A percentile compares a stretch with the other conserved stretches of the same genome.
Conservation (phyloP, 1,140 invertebrate genomes). For the Neelides sp. region DNA sequence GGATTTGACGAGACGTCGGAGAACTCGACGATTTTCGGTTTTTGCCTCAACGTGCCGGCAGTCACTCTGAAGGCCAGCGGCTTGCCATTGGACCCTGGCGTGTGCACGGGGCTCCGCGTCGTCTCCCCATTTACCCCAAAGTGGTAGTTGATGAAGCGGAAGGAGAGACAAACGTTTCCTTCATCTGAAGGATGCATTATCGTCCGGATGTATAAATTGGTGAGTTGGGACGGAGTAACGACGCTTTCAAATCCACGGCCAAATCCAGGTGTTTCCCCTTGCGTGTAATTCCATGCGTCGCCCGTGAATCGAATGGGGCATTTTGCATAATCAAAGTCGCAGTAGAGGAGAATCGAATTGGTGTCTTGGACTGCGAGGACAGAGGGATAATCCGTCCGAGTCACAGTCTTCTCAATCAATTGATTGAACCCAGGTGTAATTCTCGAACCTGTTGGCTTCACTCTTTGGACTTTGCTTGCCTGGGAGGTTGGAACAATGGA, state of each 20-base stretch:
- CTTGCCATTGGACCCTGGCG: constrained; percentile 4
- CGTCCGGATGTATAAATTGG: constrained; percentile 26
- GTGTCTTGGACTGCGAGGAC: constrained; percentile 14
- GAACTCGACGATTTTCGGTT: constrained; percentile 24
- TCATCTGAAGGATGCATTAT: constrained; percentile 23
- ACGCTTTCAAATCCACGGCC: constrained; percentile 25
- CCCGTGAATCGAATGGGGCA: constrained; percentile 29
- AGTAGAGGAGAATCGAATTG: constrained; percentile 26
- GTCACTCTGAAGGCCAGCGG: constrained; percentile 23
- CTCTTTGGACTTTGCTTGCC: neutral
- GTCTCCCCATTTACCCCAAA: constrained; percentile 21
- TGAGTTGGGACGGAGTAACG: constrained; percentile 12
- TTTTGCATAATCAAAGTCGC: constrained; percentile 30
- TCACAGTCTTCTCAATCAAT: neutral
- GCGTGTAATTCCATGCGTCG: constrained; percentile 27
- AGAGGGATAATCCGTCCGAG: constrained; percentile 4
- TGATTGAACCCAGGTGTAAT: neutral
- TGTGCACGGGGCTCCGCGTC: constrained; percentile 4
- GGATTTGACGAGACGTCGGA: constrained; percentile 12
- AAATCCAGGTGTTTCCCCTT: constrained; percentile 20
- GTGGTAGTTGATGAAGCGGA: constrained; percentile 25
- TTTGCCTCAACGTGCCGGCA: constrained; percentile 18
- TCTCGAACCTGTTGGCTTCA: neutral
- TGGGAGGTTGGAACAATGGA: neutral
- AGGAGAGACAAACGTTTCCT: constrained; percentile 28